Conservation (phyloP, 2,888 invertebrate species). For the Leptothorax acervorum region DNA sequence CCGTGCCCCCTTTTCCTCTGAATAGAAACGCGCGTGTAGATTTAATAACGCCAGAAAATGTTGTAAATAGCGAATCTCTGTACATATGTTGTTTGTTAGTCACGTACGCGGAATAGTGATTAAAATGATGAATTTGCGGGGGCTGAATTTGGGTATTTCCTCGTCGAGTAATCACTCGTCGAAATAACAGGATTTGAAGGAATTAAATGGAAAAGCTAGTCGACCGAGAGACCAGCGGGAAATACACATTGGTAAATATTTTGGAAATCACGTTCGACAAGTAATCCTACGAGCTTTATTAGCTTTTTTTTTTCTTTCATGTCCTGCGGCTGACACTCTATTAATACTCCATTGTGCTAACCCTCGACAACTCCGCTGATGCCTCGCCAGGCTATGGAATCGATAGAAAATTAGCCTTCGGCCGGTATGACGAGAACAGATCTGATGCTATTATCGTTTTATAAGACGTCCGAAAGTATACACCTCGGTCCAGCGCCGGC, state of each 20-base stretch:
- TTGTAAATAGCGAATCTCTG: background rate
- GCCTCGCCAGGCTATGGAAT: background rate
- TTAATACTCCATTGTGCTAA: constrained; percentile 26
- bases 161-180: background rate
- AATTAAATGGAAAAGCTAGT: too few species aligned
- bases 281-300: constrained; percentile 7
- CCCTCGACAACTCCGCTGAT: background rate
- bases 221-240: too few species aligned
- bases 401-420: constrained; percentile 26
- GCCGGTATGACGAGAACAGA: background rate
- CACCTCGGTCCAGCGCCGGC: too few species aligned
- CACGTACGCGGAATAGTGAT: background rate
- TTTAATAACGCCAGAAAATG: background rate
- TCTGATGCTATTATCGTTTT: constrained; percentile 1
- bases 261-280: background rate
- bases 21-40: background rate
- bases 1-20: background rate
- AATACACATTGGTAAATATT: background rate
- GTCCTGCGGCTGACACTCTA: background rate
- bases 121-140: background rate
- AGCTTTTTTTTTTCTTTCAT: background rate
- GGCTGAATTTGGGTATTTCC: background rate
- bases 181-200: background rate
- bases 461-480: background rate
- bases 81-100: background rate